These are phyloP conservation scores for Lineus longissimus DNA, from an alignment of 1,140 invertebrate species.

Conservation along the genomic window DNA sequence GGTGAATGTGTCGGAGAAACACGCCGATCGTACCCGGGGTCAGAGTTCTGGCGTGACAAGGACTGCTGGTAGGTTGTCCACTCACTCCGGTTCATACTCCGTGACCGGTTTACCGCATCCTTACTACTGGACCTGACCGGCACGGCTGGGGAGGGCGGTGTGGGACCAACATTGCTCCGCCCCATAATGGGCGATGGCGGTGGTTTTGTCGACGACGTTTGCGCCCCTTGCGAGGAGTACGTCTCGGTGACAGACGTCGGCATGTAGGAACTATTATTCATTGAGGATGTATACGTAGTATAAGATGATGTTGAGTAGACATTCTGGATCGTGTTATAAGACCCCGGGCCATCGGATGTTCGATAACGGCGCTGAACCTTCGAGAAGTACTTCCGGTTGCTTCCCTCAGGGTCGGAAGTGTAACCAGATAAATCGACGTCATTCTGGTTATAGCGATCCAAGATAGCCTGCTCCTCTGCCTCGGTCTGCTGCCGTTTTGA, in stretches of 20 bases:
- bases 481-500: conserved; percentile 38
- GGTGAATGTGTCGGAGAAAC: conserved; percentile 7
- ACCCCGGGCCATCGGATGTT: no score
- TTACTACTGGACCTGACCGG: conserved; percentile 51
- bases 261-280: conserved; percentile 13
- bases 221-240: conserved; percentile 17
- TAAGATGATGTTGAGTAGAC: no score
- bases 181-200: conserved; percentile 35
- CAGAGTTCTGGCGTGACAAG: conserved; percentile 52
- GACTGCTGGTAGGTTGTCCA: conserved; percentile 20
- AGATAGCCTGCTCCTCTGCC: conserved; percentile 32
- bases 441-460: conserved; percentile 24
- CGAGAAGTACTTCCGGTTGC: no score
- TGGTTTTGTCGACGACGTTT: conserved; percentile 35
- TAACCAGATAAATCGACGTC: no score
- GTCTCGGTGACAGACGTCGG: conserved; percentile 20
- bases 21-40: conserved; percentile 58
- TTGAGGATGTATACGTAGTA: no score
- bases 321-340: no score
- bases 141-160: conserved; percentile 57
- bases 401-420: no score
- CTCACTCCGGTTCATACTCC: conserved; percentile 5
- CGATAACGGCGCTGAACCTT: no score
- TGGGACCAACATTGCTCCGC: conserved; percentile 53
- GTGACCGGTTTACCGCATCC: conserved; percentile 31